A percentile compares a stretch with the other conserved stretches of the same genome.
Conservation (phyloP, 30 jellyfish, hydroid and myxozoan genomes). For the Cassiopea andromeda region DNA sequence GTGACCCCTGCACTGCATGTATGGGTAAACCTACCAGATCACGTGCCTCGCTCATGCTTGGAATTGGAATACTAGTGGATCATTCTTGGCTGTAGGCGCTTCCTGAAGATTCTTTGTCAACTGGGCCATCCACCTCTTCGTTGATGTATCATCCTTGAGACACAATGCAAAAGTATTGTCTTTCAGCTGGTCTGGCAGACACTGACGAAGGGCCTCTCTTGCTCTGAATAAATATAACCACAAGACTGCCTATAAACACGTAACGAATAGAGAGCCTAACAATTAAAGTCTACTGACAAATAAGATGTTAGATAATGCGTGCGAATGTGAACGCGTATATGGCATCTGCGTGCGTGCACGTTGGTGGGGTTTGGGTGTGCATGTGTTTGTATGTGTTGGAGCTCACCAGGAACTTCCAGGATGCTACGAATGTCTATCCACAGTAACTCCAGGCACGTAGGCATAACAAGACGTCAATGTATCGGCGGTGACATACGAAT, state of each 20-base stretch:
- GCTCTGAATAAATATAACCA: conserved; percentile 65
- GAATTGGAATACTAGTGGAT: conserved; percentile 88
- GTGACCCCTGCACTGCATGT: neutral
- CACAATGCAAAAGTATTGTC: conserved; percentile 90
- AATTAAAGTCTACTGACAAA: too few relatives aligned
- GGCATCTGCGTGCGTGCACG: too few relatives aligned
- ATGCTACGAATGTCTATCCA: too few relatives aligned
- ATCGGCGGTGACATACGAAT: too few relatives aligned
- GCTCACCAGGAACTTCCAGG: too few relatives aligned
- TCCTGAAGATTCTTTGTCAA: conserved; percentile 93
- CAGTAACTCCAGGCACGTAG: too few relatives aligned
- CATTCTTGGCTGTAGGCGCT: conserved; percentile 85
- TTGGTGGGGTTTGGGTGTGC: too few relatives aligned
- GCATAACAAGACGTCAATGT: too few relatives aligned
- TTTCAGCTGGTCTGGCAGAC: conserved; percentile 93
- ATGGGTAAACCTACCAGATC: neutral
- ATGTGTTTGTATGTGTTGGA: too few relatives aligned
- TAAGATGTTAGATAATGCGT: too few relatives aligned
- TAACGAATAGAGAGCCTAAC: too few relatives aligned
- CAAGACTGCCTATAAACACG: neutral
- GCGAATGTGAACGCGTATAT: too few relatives aligned
- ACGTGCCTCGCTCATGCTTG: conserved; percentile 52
- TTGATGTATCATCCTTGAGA: conserved; percentile 92
- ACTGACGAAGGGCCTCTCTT: conserved; percentile 96
- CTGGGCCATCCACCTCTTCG: conserved; percentile 97